These are phyloP conservation scores for Cephus pygmeus DNA, from an alignment of 2,888 invertebrate genomes.

Conservation along the genomic window DNA sequence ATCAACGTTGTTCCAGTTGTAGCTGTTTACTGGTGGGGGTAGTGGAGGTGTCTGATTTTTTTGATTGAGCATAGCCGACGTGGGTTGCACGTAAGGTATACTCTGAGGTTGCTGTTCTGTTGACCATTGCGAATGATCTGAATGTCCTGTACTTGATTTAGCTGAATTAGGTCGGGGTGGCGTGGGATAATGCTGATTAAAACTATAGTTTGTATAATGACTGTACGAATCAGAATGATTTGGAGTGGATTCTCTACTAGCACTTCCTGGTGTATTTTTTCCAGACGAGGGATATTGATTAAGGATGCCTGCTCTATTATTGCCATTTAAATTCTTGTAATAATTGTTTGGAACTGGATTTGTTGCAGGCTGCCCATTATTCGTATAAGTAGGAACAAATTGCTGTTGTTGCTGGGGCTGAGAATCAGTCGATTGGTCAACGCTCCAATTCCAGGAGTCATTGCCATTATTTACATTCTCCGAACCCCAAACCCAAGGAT, in stretches of 20 bases:
- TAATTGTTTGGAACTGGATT: conserved; percentile 51
- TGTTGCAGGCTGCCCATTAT: conserved; percentile 43
- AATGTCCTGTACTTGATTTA: conserved; percentile 25
- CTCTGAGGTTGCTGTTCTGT: conserved; percentile 32
- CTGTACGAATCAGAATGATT: conserved; percentile 47
- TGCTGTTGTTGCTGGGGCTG: conserved; percentile 25
- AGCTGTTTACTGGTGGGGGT: conserved; percentile 38
- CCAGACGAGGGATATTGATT: conserved; percentile 39
- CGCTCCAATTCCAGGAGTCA: conserved; percentile 63
- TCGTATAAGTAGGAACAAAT: conserved; percentile 41
- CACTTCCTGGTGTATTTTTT: conserved; percentile 31
- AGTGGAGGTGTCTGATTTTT: conserved; percentile 23
- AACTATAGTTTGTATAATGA: conserved; percentile 47
- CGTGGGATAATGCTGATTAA: conserved; percentile 43
- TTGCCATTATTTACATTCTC: conserved; percentile 53
- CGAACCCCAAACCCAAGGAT: conserved; percentile 57
- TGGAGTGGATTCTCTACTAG: conserved; percentile 43
- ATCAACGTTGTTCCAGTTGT: conserved; percentile 49
- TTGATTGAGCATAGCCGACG: conserved; percentile 18
- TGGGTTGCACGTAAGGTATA: conserved; percentile 15
- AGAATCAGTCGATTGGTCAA: conserved; percentile 55
- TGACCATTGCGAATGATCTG: conserved; percentile 42
- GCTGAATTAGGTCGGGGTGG: conserved; percentile 34
- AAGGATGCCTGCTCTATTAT: conserved; percentile 40
- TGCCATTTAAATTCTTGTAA: conserved; percentile 58